A percentile compares a stretch with the other conserved stretches of the same genome.
Evolutionary conservation across 2,888 invertebrate genomes (phyloP).

Genomic region (Scaptomyza polygonia): DNA sequence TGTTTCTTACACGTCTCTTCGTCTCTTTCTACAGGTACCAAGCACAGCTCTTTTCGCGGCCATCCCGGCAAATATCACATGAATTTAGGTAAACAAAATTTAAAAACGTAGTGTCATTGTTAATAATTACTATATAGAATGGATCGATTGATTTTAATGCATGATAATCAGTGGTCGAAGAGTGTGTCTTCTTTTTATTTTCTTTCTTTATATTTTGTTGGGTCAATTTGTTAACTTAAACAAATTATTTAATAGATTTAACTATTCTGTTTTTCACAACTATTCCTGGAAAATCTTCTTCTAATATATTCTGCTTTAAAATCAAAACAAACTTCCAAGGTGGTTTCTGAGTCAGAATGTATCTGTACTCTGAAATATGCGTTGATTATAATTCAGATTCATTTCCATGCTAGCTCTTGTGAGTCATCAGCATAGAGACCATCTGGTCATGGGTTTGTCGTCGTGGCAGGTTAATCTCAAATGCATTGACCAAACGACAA

Average conservation of each 20-base stretch:
- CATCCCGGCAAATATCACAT: constrained; percentile 84
- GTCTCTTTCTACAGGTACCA: constrained; percentile 81
- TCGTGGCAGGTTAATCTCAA: constrained; percentile 37
- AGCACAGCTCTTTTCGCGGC: constrained; percentile 83
- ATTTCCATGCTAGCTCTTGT: constrained; percentile 18
- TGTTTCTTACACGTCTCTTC: constrained; percentile 37
- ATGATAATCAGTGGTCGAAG: constrained; percentile 28
- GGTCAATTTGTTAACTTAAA: neutral
- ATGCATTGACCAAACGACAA: constrained; percentile 36
- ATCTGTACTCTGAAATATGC: neutral
- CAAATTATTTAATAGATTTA: neutral
- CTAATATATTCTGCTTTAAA: neutral
- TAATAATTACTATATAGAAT: constrained; percentile 49
- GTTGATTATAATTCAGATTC: constrained; percentile 20
- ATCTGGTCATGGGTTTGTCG: constrained; percentile 25
- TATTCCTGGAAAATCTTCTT: neutral
- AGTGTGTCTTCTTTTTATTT: neutral
- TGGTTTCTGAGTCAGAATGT: constrained; percentile 28
- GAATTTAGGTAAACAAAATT: constrained; percentile 81
- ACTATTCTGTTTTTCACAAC: neutral
- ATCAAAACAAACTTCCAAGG: neutral
- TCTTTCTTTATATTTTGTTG: neutral
- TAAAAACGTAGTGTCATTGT: constrained; percentile 66
- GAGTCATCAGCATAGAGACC: constrained; percentile 41
- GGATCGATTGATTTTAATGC: constrained; percentile 39